Evolutionary conservation across 2,113 vertebrate genomes (phyloP).

Genomic region (Melierax canorus): DNA sequence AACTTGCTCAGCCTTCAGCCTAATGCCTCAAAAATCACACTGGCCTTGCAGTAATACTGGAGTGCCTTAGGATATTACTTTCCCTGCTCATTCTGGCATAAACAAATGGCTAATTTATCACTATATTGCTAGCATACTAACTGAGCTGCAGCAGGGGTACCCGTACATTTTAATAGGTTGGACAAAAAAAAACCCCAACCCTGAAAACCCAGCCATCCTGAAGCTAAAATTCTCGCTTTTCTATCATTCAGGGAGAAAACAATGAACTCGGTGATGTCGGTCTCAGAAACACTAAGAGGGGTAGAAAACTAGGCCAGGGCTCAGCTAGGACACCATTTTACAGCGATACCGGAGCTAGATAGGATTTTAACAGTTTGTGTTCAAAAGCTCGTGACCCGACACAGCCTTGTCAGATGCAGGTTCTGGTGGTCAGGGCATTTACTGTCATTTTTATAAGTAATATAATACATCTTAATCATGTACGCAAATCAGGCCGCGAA

Average conservation of each 20-base stretch:
- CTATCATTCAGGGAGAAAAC: not conserved
- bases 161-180: not conserved
- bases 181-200: not conserved
- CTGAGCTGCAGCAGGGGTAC: not conserved
- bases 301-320: not conserved
- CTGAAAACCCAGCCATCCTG: not conserved
- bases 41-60: not conserved
- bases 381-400: not conserved
- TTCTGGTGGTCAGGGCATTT: not conserved
- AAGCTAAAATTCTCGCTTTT: not conserved
- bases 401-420: not conserved
- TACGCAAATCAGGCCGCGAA: not conserved
- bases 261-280: not conserved
- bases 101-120: not conserved
- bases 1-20: constrained; percentile 19
- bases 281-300: not conserved
- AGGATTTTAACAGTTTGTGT: not conserved
- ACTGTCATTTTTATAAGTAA: not conserved
- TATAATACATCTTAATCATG: not conserved
- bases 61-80: not conserved
- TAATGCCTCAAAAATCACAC: constrained; percentile 26
- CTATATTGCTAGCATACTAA: not conserved
- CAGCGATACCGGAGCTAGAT: not conserved
- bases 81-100: not conserved
- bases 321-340: not conserved